Percentiles rank a stretch among this genome's conserved stretches.
Conservation (phyloP, 1,140 invertebrate genomes). For the Hyles vespertilio region DNA sequence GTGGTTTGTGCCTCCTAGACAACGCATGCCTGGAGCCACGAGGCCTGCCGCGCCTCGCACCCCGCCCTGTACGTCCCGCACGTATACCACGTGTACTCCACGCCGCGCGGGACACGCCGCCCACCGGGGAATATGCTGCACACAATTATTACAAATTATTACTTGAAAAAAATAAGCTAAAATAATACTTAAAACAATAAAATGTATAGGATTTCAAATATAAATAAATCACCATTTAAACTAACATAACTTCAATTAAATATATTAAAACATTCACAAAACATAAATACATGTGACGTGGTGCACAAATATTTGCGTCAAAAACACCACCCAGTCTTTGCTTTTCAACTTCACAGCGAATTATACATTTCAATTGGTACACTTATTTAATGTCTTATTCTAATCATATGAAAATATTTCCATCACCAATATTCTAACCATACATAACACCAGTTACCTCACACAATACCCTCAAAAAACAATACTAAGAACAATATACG, state of each 20-base stretch:
- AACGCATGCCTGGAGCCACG: slow-evolving; percentile 78
- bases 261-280: not conserved
- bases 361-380: too few relatives aligned
- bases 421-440: too few relatives aligned
- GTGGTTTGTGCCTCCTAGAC: slow-evolving; percentile 10
- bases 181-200: not conserved
- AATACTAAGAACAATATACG: not conserved
- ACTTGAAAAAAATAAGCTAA: too few relatives aligned
- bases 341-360: too few relatives aligned
- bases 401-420: too few relatives aligned
- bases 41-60: slow-evolving; percentile 80
- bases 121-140: slow-evolving; percentile 37
- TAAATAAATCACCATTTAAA: not conserved
- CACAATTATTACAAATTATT: not conserved
- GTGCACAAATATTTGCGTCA: too few relatives aligned
- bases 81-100: slow-evolving; percentile 67
- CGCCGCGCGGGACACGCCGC: slow-evolving; percentile 23
- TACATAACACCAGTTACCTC: too few relatives aligned
- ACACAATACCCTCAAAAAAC: too few relatives aligned
- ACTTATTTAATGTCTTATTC: too few relatives aligned
- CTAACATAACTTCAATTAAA: not conserved
- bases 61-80: slow-evolving; percentile 75
- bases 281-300: too few relatives aligned
- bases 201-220: not conserved
- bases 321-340: too few relatives aligned